phyloP scores from a whole-genome alignment of 2,888 invertebrate genomes.

The Spodoptera littoralis region DNA sequence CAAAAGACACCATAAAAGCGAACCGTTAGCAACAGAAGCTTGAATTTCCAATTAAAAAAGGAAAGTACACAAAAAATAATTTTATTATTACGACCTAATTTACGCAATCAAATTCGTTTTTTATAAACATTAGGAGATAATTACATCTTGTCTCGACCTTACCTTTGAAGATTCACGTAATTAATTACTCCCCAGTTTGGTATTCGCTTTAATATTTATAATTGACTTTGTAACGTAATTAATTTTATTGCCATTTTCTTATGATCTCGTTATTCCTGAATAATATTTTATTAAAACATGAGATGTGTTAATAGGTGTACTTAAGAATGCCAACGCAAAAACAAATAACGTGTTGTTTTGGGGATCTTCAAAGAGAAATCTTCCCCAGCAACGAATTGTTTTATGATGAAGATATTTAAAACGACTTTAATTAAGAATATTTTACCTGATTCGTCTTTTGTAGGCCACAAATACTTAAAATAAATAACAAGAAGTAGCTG shows the following conservation, averaged over 20 bases:
- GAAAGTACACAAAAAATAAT: no score
- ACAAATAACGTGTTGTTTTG: slow-evolving; percentile 19
- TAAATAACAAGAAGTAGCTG: no score
- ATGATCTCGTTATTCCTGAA: slow-evolving; percentile 43
- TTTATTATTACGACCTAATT: slow-evolving; percentile 29
- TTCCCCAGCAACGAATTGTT: slow-evolving; percentile 6
- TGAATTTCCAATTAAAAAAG: no score
- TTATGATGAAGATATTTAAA: slow-evolving; percentile 9
- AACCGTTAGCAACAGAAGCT: neutral
- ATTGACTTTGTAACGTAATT: slow-evolving; percentile 57
- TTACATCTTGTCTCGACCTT: slow-evolving; percentile 58
- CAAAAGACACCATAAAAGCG: slow-evolving; percentile 3
- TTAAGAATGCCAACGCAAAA: slow-evolving; percentile 7
- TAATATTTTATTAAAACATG: slow-evolving; percentile 42
- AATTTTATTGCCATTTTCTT: slow-evolving; percentile 56
- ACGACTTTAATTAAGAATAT: slow-evolving; percentile 11
- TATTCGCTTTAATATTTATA: slow-evolving; percentile 61
- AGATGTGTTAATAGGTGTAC: slow-evolving; percentile 14
- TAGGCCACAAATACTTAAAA: no score
- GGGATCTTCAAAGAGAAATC: slow-evolving; percentile 21
- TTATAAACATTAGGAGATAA: slow-evolving; percentile 62
- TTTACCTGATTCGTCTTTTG: no score
- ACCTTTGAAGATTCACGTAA: slow-evolving; percentile 71
- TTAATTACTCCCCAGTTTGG: slow-evolving; percentile 67
- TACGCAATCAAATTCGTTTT: slow-evolving; percentile 53